Base-by-base conservation (phyloP, 2,113 vertebrate genomes). In the Sorex araneus region DNA sequence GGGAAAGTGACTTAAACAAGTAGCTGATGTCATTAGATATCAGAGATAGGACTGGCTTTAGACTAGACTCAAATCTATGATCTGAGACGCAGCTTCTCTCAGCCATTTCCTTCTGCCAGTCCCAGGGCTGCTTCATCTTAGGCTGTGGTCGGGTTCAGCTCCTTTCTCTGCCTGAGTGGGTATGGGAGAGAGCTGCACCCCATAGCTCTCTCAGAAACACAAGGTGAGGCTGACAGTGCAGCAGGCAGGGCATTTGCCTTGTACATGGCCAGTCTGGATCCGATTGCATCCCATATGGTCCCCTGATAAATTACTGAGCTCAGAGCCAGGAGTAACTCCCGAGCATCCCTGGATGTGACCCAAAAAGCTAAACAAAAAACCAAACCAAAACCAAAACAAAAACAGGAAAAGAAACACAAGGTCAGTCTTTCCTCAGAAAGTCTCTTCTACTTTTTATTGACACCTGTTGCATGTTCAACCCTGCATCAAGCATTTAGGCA, bases 11-110 rank as follows among this genome's bases (percentile, higher is more conserved):
- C 80, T 93, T 89, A 74, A 40, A 8, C 16, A 45, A 43, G 63
- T 45, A 81, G 43, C 67, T 74, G 75, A 27, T 66, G 12, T 74
- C 40, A 43, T 27, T 23, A 45, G 27, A 67, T 12, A 18, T 73
- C 85, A 57, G 90, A 87, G 36, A 8, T 47, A 45, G 47, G 30
- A 3, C 63, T 43, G 77, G 32, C 32, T 92, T 89, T 73, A 83
- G 19, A 64, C 28, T 47, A 28, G 74, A 50, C 63, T 15, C 27
- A 4, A 47, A 45, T 47, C 21, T 30, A 25, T 78, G 4, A 21
- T 71, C n/a, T 25, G 27, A 89, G 36, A 36, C 19, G 5, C 19
- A 64, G 60, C 5, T 75, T 74, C 63, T 70, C n/a, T 34, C 8
- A 79, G 67, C 45, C 30, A n/a, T 21, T 69, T 73, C 50, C 12